Base-by-base conservation (phyloP, 2,888 invertebrate species). In the Sturmia bella region DNA sequence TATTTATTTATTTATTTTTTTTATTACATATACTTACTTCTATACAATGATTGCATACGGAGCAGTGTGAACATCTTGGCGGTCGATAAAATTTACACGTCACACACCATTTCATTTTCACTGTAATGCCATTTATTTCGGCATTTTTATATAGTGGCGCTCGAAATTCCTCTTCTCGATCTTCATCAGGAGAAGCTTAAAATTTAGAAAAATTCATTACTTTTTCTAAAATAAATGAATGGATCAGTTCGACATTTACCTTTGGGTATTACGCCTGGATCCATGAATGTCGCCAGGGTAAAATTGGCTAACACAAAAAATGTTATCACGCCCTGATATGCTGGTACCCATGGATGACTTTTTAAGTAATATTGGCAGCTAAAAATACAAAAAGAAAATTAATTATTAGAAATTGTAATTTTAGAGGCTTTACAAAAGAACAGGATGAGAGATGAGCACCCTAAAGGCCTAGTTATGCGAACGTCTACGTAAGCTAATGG, bases 41-140 rank as follows among this genome's bases (percentile, higher is more conserved):
- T 91, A 98, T 98, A 92, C 99, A 99, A 90, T 97, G 97, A 93
- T 99, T 98, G 93, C 99, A 99, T 80, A 99, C 98, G 86, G 98
- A 98, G 92, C 99, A 99, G 92, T 99, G 99, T 80, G 98, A 98
- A 92, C 99, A 99, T 89, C 99, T 93, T 84, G 99, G 99, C 90
- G 99, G 99, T 88, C 99, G 94, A 92, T 99, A 99, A 93, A 99
- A 99, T 93, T 99, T 98, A 93, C 99, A 99, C 2, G 99, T 99
- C 86, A 98, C 97, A 92, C 99, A 99, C 99, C 99, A 99, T 92
- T 99, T 99, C 99, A 99, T 99, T 84, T 99, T 95, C 83, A 99
- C 98, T 13, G 98, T 98, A 86, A 99, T 98, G 83, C 99, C 99
- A 92, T 98, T 98, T 86, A 99, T 98, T 92, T 99, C 99, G 84